Conservation (phyloP, 2,888 invertebrate species). For the Xanthostigma xanthostigma region DNA sequence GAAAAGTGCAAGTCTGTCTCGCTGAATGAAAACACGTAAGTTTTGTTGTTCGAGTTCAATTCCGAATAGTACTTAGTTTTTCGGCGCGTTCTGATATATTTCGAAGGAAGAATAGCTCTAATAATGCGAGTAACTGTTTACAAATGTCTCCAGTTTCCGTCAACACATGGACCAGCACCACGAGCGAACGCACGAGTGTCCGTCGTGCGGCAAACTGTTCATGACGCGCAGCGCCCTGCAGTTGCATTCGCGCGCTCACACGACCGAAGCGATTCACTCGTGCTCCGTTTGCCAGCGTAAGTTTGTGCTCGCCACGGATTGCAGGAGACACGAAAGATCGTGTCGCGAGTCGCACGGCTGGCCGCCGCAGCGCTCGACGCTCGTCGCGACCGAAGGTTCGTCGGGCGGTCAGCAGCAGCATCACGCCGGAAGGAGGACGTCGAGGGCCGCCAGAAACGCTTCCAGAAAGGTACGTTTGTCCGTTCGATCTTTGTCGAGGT, state of each 20-base stretch:
- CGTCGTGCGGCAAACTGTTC: constrained; percentile 1
- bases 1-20: constrained; percentile 2
- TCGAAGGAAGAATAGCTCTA: too few relatives aligned
- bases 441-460: too few relatives aligned
- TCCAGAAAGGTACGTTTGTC: too few relatives aligned
- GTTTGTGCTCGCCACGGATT: not conserved
- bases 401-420: not conserved
- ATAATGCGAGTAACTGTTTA: not conserved
- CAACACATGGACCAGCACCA: constrained; percentile 3
- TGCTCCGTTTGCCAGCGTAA: constrained; percentile 1
- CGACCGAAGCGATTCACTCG: not conserved
- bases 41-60: too few relatives aligned
- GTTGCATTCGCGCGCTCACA: not conserved
- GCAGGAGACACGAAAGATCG: constrained; percentile 1
- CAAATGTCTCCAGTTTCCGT: not conserved
- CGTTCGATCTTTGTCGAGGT: too few relatives aligned
- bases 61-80: too few relatives aligned
- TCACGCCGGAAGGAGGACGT: not conserved
- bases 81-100: too few relatives aligned
- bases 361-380: not conserved
- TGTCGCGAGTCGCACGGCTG: constrained; percentile 1
- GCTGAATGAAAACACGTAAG: constrained; percentile 3
- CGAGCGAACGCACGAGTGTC: constrained; percentile 2
- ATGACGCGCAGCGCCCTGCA: constrained; percentile 1
- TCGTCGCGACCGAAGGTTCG: too few relatives aligned